Base-by-base conservation (phyloP, 2,113 vertebrate species). In the Sclerurus mexicanus region DNA sequence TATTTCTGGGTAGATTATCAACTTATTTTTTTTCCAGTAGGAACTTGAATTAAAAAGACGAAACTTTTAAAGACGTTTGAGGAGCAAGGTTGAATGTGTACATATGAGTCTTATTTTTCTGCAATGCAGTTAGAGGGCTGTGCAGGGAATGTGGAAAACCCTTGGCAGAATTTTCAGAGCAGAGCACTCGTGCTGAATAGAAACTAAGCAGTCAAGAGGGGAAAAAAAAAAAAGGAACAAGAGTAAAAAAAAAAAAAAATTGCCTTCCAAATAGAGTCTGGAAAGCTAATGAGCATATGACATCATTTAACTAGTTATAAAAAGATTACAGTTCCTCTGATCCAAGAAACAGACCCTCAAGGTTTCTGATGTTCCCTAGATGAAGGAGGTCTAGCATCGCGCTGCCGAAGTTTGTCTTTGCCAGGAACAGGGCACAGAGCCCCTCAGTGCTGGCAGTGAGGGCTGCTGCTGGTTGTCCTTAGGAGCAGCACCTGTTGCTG, bases 101-200 rank as follows among this genome's bases (percentile, higher is more conserved):
- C 91, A 90, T 95, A 87, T 68, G 95, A 94, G 95, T 76, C 78
- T 90, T 95, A 95, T 95, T 97, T 96, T 96, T 95, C 96, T 97
- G 97, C 97, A 97, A 91, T 97, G 97, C 97, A 96, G 96, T 96
- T 97, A 96, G 71, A 95, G 76, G 76, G 55, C 63, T 97, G 95
- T 97, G 95, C 90, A 92, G 92, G 80, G 97, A 96, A 97, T 97
- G 91, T 97, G 96, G 94, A 97, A 97, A 95, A 96, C 93, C 93
- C 95, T 96, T 94, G 95, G 91, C 93, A 96, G 97, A 85, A 73
- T 96, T 96, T 94, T 97, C 96, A 95, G 93, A 93, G 92, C 83
- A 92, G 79, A 94, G 91, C 27, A 94, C 95, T 96, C 10, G 37
- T 93, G 91, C 86, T 94, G 95, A 97, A 96, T 97, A 95, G 96